A percentile compares a stretch with the other conserved stretches of the same genome.
These are phyloP conservation scores for Philypnodon macrostomus DNA, from an alignment of 2,797 vertebrate species.

Conservation along the genomic window DNA sequence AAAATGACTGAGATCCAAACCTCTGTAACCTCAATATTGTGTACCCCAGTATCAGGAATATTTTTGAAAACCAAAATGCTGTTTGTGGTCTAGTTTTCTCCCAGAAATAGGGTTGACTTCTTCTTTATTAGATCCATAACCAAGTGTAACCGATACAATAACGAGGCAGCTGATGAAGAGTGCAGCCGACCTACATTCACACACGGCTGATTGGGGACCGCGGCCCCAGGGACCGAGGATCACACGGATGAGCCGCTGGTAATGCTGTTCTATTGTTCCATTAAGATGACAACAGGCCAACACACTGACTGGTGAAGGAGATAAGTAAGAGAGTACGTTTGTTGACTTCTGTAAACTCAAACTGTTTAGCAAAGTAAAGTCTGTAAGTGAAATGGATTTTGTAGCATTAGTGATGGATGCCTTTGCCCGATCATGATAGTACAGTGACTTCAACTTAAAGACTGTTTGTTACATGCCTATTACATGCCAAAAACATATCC, in stretches of 20 bases:
- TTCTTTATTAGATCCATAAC: slow-evolving; percentile 22
- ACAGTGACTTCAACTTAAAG: too few relatives aligned
- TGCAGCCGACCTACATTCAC: slow-evolving; percentile 68
- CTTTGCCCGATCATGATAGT: neutral
- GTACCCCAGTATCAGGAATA: too few relatives aligned
- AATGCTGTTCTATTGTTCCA: slow-evolving; percentile 67
- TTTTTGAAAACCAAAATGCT: neutral
- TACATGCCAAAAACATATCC: too few relatives aligned
- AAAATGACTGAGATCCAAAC: too few relatives aligned
- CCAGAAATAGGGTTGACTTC: slow-evolving; percentile 18
- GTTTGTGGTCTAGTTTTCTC: slow-evolving; percentile 2
- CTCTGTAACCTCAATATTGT: too few relatives aligned
- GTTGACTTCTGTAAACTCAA: slow-evolving; percentile 36
- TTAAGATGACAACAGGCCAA: slow-evolving; percentile 58
- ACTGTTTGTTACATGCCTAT: too few relatives aligned
- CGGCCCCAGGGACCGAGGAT: slow-evolving; percentile 60
- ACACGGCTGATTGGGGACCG: slow-evolving; percentile 46
- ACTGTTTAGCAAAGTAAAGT: slow-evolving; percentile 37
- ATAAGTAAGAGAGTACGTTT: slow-evolving; percentile 59
- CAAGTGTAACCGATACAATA: slow-evolving; percentile 30
- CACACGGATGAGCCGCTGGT: slow-evolving; percentile 75
- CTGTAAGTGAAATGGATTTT: slow-evolving; percentile 6
- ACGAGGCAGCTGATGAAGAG: slow-evolving; percentile 44
- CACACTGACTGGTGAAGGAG: slow-evolving; percentile 61
- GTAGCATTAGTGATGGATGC: slow-evolving; percentile 16